Evolutionary conservation across 2,888 invertebrate species (phyloP).

Genomic region (Scaptomyza parva): DNA sequence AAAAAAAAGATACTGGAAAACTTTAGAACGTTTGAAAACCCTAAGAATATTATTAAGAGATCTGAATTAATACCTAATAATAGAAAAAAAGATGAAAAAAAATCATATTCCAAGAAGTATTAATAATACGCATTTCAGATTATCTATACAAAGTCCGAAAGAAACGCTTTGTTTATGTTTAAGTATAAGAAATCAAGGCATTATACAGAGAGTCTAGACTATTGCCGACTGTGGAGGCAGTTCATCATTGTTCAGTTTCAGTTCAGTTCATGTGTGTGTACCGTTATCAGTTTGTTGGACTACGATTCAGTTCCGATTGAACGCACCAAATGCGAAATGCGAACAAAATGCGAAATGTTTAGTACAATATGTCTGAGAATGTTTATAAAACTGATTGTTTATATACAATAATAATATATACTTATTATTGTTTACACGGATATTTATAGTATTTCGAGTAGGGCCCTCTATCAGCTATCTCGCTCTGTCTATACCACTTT

Average conservation of each 20-base stretch:
- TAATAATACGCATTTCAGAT: no score
- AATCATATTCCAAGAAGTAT: no score
- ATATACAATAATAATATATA: background rate
- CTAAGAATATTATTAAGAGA: no score
- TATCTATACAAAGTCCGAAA: no score
- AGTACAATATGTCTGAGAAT: no score
- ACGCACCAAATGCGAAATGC: slow-evolving; percentile 1
- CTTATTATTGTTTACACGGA: slow-evolving; percentile 29
- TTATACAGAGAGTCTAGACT: slow-evolving; percentile 5
- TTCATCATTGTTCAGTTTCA: background rate
- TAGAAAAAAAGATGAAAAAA: no score
- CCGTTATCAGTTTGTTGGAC: slow-evolving; percentile 51
- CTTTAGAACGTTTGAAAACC: no score
- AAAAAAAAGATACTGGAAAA: no score
- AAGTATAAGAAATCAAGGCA: slow-evolving; percentile 14
- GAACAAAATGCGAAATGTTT: background rate
- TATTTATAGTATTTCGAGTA: slow-evolving; percentile 23
- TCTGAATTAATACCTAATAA: no score
- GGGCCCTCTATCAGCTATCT: background rate
- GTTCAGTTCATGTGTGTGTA: slow-evolving; percentile 2
- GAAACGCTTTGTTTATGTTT: no score
- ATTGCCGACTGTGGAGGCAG: slow-evolving; percentile 1
- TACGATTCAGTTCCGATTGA: slow-evolving; percentile 37
- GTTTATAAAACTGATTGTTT: slow-evolving; percentile 1
- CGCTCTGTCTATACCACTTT: background rate